Evolutionary conservation across 2,113 vertebrate species (phyloP), one percentile per base, ranked within the genome.

Genomic region (Lepisosteus osseus): DNA sequence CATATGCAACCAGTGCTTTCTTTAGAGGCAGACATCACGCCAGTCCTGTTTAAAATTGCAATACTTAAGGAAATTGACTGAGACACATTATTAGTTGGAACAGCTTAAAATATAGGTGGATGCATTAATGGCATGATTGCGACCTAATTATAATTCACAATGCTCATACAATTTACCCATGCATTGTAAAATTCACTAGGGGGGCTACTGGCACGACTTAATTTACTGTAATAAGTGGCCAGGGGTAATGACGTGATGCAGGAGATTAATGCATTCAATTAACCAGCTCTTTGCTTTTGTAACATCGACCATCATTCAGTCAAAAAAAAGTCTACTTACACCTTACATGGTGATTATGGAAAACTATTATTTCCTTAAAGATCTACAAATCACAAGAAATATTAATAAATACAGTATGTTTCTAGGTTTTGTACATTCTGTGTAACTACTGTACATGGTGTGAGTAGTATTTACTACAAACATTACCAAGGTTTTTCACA

Each of bases 71-170:
- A 65, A 56, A 65, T 64, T 43, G 45, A 69, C 47, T 63, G 29
- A 54, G 59, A 69, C 72, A 74, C 47, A 55, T 68, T 68, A 54
- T 74, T 64, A 64, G 29, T 15, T 15, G 55, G 45, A 63, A 3
- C 17, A 54, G 67, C 66, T 17, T 62, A 61, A 69, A 51, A 40
- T n/a, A n/a, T 55, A 42, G 55, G n/a, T 51, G 43, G 43, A 59
- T 17, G 51, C 65, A 29, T 65, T 64, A 61, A 70, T 14, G 64
- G 15, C 73, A 47, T 57, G 65, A 68, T 73, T 68, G 40, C 56
- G 42, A 67, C 41, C 17, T 41, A 65, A 65, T 65, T 65, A 65
- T 65, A 65, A 65, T 65, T 65, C 62, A 65, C 17, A 65, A 29
- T 65, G 62, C 62, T 65, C 41, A 40, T 40, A 65, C 29, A 65